These are phyloP conservation scores for Odontothrips loti DNA, from an alignment of 2,888 invertebrate species.

Conservation along the genomic window DNA sequence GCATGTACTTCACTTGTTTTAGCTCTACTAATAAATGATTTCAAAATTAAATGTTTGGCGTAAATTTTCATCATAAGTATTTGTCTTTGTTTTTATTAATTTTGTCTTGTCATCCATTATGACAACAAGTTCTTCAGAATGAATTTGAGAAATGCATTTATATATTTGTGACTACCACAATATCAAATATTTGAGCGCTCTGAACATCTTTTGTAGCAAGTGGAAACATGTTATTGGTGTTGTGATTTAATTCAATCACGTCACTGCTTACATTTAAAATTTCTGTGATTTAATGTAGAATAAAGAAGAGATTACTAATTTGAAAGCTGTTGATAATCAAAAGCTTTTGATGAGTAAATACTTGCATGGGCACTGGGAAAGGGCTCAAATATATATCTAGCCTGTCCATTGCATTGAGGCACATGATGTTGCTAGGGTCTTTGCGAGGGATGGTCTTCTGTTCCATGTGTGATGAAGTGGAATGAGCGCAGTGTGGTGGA, in stretches of 20 bases:
- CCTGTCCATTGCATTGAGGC: background rate
- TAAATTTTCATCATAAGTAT: background rate
- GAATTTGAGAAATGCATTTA: background rate
- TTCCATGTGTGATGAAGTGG: constrained; percentile 7
- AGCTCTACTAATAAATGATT: background rate
- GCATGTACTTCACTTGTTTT: constrained; percentile 23
- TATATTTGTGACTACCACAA: background rate
- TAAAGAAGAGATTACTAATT: constrained; percentile 27
- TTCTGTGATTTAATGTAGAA: constrained; percentile 22
- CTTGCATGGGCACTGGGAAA: background rate
- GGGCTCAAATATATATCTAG: background rate
- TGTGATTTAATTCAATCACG: constrained; percentile 9
- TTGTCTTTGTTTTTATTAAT: background rate
- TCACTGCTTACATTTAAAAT: constrained; percentile 25
- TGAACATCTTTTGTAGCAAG: constrained; percentile 18
- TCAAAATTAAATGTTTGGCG: background rate
- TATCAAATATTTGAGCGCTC: background rate
- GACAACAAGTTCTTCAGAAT: background rate
- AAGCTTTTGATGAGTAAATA: constrained; percentile 20
- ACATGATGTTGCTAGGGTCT: constrained; percentile 18
- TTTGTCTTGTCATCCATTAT: too few relatives aligned
- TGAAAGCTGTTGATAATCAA: constrained; percentile 26
- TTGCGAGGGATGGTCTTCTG: background rate
- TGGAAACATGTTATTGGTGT: constrained; percentile 22
- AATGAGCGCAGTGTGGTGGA: constrained; percentile 7